Percentiles rank a stretch among this genome's conserved stretches.
phyloP scores from a whole-genome alignment of 2,888 invertebrate species.

The Catocala sponsa region DNA sequence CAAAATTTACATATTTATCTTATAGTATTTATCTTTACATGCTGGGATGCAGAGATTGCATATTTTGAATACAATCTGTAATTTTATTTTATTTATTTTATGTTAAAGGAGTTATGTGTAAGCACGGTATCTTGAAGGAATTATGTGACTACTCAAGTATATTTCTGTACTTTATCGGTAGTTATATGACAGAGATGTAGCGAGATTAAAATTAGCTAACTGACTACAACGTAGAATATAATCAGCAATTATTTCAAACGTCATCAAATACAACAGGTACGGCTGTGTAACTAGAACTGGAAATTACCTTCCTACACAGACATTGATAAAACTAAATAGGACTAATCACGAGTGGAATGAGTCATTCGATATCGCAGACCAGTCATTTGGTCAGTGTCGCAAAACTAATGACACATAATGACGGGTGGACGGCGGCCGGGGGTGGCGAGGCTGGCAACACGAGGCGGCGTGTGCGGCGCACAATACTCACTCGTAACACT shows the following conservation, averaged over 20 bases:
- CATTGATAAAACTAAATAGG: conserved; percentile 75
- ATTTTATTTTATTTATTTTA: too few species aligned
- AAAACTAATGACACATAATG: conserved; percentile 88
- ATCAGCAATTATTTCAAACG: conserved; percentile 1
- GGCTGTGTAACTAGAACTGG: conserved; percentile 44
- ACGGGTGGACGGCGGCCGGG: conserved; percentile 76
- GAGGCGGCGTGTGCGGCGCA: conserved; percentile 41
- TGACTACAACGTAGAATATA: background rate
- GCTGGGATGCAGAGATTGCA: too few species aligned
- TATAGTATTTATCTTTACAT: too few species aligned
- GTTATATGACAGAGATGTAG: too few species aligned
- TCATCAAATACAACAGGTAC: conserved; percentile 24
- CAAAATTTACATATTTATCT: too few species aligned
- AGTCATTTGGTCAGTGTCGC: conserved; percentile 88
- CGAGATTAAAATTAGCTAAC: too few species aligned
- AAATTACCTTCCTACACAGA: conserved; percentile 54
- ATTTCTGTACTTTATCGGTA: too few species aligned
- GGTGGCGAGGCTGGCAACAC: conserved; percentile 62
- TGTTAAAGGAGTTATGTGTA: too few species aligned
- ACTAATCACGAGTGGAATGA: conserved; percentile 83
- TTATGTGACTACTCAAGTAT: too few species aligned
- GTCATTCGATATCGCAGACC: conserved; percentile 85
- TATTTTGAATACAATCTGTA: too few species aligned
- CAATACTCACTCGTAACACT: conserved; percentile 62
- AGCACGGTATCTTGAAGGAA: too few species aligned